phyloP scores from a whole-genome alignment of 2,113 vertebrate genomes.

The Protobothrops flavoviridis region DNA sequence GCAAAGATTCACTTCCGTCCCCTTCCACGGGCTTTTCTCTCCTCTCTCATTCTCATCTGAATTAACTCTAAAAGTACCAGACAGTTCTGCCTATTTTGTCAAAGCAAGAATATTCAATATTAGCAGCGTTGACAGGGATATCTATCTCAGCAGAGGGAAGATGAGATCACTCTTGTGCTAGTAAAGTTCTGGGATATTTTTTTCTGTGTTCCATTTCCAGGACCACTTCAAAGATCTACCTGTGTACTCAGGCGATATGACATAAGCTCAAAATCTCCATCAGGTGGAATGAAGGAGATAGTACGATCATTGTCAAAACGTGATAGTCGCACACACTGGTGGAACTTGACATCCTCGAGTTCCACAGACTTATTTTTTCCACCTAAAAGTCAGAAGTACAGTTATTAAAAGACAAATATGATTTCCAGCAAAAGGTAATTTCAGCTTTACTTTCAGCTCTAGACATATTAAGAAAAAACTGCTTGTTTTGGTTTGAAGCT shows the following conservation, averaged over 20 bases:
- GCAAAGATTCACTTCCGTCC: too few species aligned
- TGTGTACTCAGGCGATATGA: constrained; percentile 88
- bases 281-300: constrained; percentile 87
- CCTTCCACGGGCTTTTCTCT: too few species aligned
- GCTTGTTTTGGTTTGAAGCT: background rate
- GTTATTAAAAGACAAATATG: background rate
- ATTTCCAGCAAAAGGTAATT: background rate
- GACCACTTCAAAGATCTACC: constrained; percentile 64
- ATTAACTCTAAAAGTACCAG: too few species aligned
- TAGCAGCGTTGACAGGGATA: too few species aligned
- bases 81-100: too few species aligned
- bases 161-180: background rate
- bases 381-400: constrained; percentile 63
- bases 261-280: constrained; percentile 91
- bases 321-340: constrained; percentile 87
- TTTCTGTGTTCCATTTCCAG: background rate
- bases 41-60: too few species aligned
- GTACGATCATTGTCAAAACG: constrained; percentile 89
- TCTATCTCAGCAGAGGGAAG: background rate
- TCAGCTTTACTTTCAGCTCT: background rate
- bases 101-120: too few species aligned
- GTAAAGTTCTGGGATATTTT: background rate
- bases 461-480: background rate
- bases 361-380: constrained; percentile 90
- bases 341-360: constrained; percentile 88